Evolutionary conservation across 2,113 vertebrate species (phyloP).

Genomic region (Tonatia bakeri): DNA sequence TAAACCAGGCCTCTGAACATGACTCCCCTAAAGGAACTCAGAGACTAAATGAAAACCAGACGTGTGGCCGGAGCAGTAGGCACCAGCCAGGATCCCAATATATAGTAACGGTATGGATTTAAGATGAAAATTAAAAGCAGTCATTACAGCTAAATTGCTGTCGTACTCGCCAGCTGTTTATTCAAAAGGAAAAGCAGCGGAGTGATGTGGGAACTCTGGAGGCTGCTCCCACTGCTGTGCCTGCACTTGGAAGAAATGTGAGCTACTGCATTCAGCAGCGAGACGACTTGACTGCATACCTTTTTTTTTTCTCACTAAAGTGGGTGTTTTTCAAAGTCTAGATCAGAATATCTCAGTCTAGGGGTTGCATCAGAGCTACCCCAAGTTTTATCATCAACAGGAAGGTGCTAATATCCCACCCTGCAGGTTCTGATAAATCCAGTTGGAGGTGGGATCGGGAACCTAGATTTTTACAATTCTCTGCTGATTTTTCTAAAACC

Average conservation of each 20-base stretch:
- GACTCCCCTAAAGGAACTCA: slow-evolving; percentile 79
- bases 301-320: neutral
- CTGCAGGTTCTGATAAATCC: neutral
- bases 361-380: neutral
- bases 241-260: neutral
- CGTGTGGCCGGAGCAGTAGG: slow-evolving; percentile 78
- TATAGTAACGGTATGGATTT: slow-evolving; percentile 79
- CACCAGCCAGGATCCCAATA: slow-evolving; percentile 75
- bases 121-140: slow-evolving; percentile 82
- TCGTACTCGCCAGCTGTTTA: slow-evolving; percentile 73
- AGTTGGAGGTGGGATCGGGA: rapidly evolving
- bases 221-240: neutral
- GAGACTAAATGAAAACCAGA: slow-evolving; percentile 81
- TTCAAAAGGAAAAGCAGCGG: slow-evolving; percentile 23
- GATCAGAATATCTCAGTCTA: neutral
- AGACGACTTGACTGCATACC: neutral
- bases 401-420: neutral
- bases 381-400: neutral
- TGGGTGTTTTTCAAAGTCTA: neutral
- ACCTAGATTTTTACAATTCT: neutral
- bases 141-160: slow-evolving; percentile 80
- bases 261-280: neutral
- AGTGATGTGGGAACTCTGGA: slow-evolving; percentile 1
- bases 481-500: neutral
- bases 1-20: slow-evolving; percentile 82